Evolutionary conservation across 2,113 vertebrate species (phyloP).

Genomic region (Callipepla californica): DNA sequence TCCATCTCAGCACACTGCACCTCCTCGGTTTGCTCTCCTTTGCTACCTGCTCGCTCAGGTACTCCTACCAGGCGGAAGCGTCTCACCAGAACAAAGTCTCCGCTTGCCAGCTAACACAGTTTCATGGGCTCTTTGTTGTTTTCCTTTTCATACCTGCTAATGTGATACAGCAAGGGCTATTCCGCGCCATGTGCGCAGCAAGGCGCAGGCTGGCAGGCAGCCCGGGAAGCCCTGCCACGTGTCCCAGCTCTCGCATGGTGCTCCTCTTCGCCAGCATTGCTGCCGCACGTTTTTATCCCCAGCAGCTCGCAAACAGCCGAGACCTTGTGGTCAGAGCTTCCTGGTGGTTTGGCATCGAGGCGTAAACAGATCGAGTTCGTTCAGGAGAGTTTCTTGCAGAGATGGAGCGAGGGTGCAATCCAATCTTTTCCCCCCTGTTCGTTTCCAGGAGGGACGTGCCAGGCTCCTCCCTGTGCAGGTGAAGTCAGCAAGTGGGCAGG

Average conservation of each 20-base stretch:
- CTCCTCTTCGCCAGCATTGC: background rate
- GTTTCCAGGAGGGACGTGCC: background rate
- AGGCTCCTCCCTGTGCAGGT: background rate
- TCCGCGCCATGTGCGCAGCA: background rate
- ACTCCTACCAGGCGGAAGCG: background rate
- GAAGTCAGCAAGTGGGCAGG: background rate
- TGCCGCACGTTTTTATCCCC: background rate
- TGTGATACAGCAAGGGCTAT: background rate
- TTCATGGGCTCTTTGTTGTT: background rate
- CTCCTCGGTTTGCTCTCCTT: background rate
- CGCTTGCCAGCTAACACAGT: background rate
- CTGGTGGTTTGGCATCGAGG: background rate
- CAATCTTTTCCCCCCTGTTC: background rate
- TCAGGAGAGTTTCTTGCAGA: background rate
- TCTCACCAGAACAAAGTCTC: background rate
- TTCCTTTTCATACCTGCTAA: conserved; percentile 47
- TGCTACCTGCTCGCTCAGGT: background rate
- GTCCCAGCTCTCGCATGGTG: background rate
- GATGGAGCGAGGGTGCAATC: background rate
- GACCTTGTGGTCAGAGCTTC: background rate
- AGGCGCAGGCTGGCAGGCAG: conserved; percentile 36
- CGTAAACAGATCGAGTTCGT: background rate
- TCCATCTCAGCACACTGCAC: background rate
- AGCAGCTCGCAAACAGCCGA: background rate
- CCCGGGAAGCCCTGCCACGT: conserved; percentile 35